Evolutionary conservation across 2,113 vertebrate species (phyloP).

Genomic region (Cryptotis parvus): DNA sequence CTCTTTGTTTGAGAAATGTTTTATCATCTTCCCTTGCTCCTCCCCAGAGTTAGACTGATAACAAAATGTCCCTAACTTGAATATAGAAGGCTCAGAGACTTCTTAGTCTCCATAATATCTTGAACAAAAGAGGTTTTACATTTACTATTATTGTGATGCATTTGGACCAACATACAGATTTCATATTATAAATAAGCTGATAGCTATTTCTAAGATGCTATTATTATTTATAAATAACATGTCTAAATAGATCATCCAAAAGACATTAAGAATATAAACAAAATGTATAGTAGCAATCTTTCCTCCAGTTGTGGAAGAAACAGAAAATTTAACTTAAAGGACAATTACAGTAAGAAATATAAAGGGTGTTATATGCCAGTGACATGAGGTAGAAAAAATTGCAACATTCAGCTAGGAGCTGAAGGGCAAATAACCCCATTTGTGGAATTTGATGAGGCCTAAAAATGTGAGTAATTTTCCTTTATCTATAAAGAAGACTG

Average conservation of each 20-base stretch:
- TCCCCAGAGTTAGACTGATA: not conserved
- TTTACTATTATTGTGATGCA: not conserved
- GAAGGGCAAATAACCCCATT: constrained; percentile 18
- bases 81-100: not conserved
- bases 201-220: not conserved
- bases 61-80: not conserved
- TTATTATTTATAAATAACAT: not conserved
- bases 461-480: constrained; percentile 27
- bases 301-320: not conserved
- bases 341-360: not conserved
- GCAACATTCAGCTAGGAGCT: not conserved
- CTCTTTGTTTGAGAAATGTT: not conserved
- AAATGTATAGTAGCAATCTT: not conserved
- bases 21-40: not conserved
- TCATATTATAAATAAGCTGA: not conserved
- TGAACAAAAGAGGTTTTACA: not conserved
- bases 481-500: not conserved
- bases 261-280: constrained; percentile 3
- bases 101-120: not conserved
- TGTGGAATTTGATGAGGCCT: constrained; percentile 23
- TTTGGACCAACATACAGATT: not conserved
- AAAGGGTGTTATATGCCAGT: constrained; percentile 1
- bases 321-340: not conserved
- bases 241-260: not conserved
- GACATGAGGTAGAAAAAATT: constrained; percentile 10